phyloP scores from a whole-genome alignment of 92 coral and sea anemone species.

The Ricordea florida region DNA sequence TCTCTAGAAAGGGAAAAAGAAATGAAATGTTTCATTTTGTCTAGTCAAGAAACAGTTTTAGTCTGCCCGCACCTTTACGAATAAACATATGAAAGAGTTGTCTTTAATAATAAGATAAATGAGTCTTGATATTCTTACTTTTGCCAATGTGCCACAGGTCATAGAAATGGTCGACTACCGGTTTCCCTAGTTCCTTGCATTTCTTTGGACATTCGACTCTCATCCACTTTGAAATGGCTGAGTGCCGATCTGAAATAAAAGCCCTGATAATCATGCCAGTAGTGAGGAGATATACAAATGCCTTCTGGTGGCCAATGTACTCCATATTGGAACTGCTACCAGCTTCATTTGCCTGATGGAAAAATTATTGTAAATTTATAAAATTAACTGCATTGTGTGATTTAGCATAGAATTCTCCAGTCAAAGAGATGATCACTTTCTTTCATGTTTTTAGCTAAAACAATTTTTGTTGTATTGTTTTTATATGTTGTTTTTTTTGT shows the following conservation, averaged over 20 bases:
- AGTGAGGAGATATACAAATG: slow-evolving; percentile 44
- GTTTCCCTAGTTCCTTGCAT: slow-evolving; percentile 64
- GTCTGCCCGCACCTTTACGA: too few species aligned
- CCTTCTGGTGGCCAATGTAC: slow-evolving; percentile 62
- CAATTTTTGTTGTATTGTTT: too few species aligned
- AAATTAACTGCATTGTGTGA: neutral
- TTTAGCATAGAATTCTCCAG: neutral
- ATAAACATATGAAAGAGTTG: too few species aligned
- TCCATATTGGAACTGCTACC: slow-evolving; percentile 74
- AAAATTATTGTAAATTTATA: neutral
- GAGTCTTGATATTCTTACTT: too few species aligned
- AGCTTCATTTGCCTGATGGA: slow-evolving; percentile 61
- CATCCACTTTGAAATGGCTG: slow-evolving; percentile 74
- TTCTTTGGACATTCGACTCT: slow-evolving; percentile 55
- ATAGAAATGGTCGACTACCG: slow-evolving; percentile 63
- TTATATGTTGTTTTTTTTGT: too few species aligned
- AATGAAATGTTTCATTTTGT: too few species aligned
- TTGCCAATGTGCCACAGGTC: slow-evolving; percentile 84
- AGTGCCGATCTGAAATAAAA: slow-evolving; percentile 64
- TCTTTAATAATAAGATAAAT: too few species aligned
- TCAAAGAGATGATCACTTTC: neutral
- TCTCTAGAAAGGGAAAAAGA: too few species aligned
- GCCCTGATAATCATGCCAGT: slow-evolving; percentile 63
- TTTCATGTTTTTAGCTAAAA: neutral
- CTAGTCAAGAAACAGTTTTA: too few species aligned